phyloP scores from a whole-genome alignment of 37 sponge, comb jelly and placozoan species.

The Crambe crambe region DNA sequence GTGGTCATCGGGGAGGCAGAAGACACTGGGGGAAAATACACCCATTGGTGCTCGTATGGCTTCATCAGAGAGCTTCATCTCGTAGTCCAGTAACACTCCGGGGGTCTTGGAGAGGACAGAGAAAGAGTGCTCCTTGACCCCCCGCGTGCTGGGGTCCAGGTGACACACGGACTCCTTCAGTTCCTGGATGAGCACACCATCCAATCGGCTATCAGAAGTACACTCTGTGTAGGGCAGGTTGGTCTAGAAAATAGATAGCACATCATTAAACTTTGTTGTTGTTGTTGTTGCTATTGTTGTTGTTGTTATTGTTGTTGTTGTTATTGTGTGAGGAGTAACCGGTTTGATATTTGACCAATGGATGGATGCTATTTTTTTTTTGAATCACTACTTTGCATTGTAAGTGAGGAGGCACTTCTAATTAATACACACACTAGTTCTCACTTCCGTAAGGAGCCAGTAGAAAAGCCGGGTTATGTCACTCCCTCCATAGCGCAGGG shows the following conservation, averaged over 20 bases:
- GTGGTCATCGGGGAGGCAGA: constrained; percentile 62
- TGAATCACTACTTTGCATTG: no score
- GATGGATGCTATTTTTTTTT: no score
- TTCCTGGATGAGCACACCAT: constrained; percentile 72
- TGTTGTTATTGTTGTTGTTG: not conserved
- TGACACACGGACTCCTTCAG: constrained; percentile 90
- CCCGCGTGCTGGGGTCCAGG: constrained; percentile 52
- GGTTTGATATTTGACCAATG: no score
- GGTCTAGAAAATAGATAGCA: constrained; percentile 53
- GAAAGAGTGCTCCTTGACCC: constrained; percentile 34
- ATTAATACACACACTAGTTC: not conserved
- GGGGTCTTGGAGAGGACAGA: constrained; percentile 39
- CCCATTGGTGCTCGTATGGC: constrained; percentile 55
- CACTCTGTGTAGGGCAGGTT: constrained; percentile 81
- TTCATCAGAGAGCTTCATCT: constrained; percentile 53
- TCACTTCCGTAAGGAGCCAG: constrained; percentile 69
- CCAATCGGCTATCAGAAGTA: constrained; percentile 47
- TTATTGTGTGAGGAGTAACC: not conserved
- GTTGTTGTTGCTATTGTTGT: not conserved
- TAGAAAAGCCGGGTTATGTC: constrained; percentile 84
- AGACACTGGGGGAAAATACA: constrained; percentile 55
- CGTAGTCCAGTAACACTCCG: constrained; percentile 36
- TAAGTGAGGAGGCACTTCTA: no score
- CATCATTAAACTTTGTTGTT: no score
- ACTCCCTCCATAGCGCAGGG: constrained; percentile 84